Base-by-base conservation (phyloP, 2,113 vertebrate species). In the Natator depressus region DNA sequence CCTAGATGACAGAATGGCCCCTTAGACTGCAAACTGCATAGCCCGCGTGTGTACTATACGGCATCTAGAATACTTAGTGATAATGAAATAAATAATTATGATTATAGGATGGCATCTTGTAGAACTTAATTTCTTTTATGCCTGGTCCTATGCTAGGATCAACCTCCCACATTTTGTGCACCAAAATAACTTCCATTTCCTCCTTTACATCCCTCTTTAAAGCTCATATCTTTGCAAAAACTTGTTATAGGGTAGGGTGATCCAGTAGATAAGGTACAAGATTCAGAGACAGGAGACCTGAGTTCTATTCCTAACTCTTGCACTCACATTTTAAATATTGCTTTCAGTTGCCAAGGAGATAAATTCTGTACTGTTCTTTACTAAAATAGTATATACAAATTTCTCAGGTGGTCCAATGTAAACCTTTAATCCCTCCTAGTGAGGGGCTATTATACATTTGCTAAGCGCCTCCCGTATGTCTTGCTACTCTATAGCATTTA, bases 401-500 rank as follows among this genome's bases (percentile, higher is more conserved):
- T 89, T 92, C 88, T 91, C 86, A 91, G 86, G 91, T 93, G 79
- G 72, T 31, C 27, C 85, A 53, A 54, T 49, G 51, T 84, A 93
- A 95, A 89, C 93, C 65, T 90, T 93, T 93, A 95, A 96, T 89
- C 78, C 49, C 89, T 87, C 53, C 54, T 27, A 91, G 54, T 3
- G 89, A 91, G 50, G 72, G 85, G 54, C 17, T 4, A 2, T 16
- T 94, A 80, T 87, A 10, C 53, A 88, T 76, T 76, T 80, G 38
- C 24, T 17, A 62, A 62, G 57, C 12, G 10, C 3, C 24, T 13
- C 22, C 79, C 42, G 42, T 46, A 57, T 1, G 24, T 12, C 69
- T 89, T 69, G 53, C 89, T 4, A 42, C 0, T 8, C 80, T n/a
- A 57, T 0, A 81, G 85, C 62, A 57, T 0, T 0, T 1, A 53